A percentile compares a stretch with the other conserved stretches of the same genome.
Conservation (phyloP, 2,797 vertebrate genomes). For the Phyllotis vaccarum region DNA sequence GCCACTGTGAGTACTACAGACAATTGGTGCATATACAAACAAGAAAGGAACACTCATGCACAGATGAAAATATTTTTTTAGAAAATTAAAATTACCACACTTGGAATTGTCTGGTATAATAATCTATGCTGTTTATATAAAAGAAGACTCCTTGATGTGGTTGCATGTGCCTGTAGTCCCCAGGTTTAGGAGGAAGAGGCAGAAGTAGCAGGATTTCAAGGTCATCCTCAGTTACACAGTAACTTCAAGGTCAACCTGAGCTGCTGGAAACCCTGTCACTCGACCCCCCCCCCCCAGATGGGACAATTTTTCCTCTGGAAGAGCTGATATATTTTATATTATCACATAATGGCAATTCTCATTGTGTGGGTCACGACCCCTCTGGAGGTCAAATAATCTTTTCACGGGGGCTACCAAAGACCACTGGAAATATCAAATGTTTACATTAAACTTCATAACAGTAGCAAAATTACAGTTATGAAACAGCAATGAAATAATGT, state of each 20-base stretch:
- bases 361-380: background rate
- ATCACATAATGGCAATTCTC: background rate
- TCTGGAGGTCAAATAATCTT: background rate
- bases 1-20: background rate
- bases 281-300: no score
- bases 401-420: background rate
- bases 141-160: background rate
- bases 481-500: background rate
- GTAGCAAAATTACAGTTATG: background rate
- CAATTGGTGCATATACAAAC: background rate
- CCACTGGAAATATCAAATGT: background rate
- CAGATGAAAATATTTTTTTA: no score
- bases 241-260: background rate
- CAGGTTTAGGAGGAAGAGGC: background rate
- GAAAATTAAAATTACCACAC: background rate
- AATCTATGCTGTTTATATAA: background rate
- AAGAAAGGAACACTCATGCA: background rate
- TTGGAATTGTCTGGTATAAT: background rate
- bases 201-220: background rate
- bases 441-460: background rate
- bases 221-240: background rate
- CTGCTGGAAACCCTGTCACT: background rate
- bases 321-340: slow-evolving; percentile 18
- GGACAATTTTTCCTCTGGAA: background rate
- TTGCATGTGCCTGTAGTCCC: background rate